Evolutionary conservation across 2,113 vertebrate species (phyloP).

Genomic region (Myrmecobius fasciatus): DNA sequence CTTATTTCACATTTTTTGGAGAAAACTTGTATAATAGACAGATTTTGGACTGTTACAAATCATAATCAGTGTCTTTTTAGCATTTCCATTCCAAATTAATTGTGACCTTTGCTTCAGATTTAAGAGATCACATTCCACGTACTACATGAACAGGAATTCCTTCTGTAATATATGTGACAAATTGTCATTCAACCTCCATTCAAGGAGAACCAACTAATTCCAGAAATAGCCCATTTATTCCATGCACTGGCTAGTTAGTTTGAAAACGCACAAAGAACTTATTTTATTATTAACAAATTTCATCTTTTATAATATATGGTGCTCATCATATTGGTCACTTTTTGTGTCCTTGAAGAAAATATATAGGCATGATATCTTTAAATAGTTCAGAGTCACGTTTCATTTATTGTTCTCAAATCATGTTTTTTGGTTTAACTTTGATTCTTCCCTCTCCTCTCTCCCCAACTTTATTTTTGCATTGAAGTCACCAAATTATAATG

Average conservation of each 20-base stretch:
- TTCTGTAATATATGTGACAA: background rate
- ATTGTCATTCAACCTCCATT: background rate
- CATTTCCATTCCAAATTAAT: background rate
- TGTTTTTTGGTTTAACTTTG: background rate
- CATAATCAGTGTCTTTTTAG: background rate
- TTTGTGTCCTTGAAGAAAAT: background rate
- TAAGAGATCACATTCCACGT: background rate
- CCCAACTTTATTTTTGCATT: background rate
- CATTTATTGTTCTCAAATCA: background rate
- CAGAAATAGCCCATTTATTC: background rate
- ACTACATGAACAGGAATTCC: background rate
- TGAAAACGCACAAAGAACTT: background rate
- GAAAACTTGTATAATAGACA: background rate
- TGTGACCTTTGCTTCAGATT: background rate
- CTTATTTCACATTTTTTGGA: background rate
- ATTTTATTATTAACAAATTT: background rate
- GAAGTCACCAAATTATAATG: background rate
- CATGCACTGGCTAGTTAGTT: background rate
- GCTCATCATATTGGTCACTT: background rate
- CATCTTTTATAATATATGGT: background rate
- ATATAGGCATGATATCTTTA: background rate
- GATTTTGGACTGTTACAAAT: background rate
- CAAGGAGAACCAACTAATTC: background rate
- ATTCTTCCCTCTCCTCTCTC: background rate
- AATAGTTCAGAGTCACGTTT: background rate